phyloP scores from a whole-genome alignment of 1,140 invertebrate genomes.

The Drosophila ercepeae region DNA sequence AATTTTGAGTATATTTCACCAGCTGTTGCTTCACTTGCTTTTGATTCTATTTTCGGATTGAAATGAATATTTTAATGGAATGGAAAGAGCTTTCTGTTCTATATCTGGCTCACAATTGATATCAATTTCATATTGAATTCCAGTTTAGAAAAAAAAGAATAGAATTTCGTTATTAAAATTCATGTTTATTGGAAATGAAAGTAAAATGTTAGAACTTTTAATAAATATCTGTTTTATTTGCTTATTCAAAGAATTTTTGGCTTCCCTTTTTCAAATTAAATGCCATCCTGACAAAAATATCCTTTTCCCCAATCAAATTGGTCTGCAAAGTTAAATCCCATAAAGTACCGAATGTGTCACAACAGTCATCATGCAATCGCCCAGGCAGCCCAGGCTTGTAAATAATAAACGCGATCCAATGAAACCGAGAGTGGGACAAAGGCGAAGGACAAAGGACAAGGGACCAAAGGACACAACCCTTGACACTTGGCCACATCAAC shows the following conservation, averaged over 20 bases:
- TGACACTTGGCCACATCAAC: conserved; percentile 53
- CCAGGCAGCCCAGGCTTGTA: conserved; percentile 24
- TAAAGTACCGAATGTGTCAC: conserved; percentile 27
- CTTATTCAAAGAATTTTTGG: no score
- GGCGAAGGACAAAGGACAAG: not conserved
- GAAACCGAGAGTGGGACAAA: conserved; percentile 1
- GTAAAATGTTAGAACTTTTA: no score
- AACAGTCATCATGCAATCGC: conserved; percentile 20
- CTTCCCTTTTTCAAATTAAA: not conserved
- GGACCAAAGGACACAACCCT: conserved; percentile 23
- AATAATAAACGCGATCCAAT: conserved; percentile 60
- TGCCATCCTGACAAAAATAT: not conserved
- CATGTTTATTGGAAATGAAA: no score
- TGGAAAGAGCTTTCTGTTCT: no score
- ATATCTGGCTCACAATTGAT: no score
- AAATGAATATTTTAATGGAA: not conserved
- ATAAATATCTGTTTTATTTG: no score
- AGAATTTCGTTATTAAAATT: not conserved
- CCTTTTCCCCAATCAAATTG: not conserved
- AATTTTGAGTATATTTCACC: conserved; percentile 8
- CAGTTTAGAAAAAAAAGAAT: no score
- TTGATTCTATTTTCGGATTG: not conserved
- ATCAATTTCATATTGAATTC: not conserved
- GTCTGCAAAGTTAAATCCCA: not conserved
- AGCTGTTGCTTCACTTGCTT: not conserved